A percentile compares a stretch with the other conserved stretches of the same genome.
phyloP scores from a whole-genome alignment of 2,888 invertebrate genomes.

The Xestia rhomboidea region DNA sequence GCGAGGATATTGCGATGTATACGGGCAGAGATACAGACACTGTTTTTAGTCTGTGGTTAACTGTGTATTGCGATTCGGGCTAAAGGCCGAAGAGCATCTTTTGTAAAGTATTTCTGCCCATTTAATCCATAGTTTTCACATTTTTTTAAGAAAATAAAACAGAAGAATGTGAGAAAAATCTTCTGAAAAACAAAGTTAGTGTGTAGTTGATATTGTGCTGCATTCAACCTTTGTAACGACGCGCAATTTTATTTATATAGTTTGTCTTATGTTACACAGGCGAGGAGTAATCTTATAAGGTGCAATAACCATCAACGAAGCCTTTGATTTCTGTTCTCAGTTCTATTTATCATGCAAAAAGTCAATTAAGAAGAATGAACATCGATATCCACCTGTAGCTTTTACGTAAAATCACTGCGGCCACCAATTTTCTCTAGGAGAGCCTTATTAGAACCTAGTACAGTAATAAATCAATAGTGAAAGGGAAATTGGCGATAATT shows the following conservation, averaged over 20 bases:
- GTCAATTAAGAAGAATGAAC: accelerated
- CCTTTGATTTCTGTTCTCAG: background rate
- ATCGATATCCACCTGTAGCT: background rate
- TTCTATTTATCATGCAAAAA: too few species aligned
- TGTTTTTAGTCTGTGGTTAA: conserved; percentile 26
- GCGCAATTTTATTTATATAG: background rate
- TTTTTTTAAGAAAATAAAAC: background rate
- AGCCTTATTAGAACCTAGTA: background rate
- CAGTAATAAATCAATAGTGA: background rate
- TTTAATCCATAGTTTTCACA: too few species aligned
- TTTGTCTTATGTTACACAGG: background rate
- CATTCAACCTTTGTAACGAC: background rate
- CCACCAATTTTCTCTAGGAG: background rate
- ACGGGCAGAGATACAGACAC: conserved; percentile 18
- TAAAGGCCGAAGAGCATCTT: background rate
- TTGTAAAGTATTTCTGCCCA: background rate
- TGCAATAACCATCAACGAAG: background rate
- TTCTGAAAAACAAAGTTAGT: background rate
- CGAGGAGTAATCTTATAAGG: background rate
- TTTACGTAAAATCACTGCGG: background rate
- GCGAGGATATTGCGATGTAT: conserved; percentile 66
- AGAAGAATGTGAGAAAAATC: background rate
- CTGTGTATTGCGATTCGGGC: background rate
- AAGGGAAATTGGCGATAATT: background rate
- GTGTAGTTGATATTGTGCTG: background rate